phyloP scores from a whole-genome alignment of 2,113 vertebrate genomes.

The Callocephalon fimbriatum region DNA sequence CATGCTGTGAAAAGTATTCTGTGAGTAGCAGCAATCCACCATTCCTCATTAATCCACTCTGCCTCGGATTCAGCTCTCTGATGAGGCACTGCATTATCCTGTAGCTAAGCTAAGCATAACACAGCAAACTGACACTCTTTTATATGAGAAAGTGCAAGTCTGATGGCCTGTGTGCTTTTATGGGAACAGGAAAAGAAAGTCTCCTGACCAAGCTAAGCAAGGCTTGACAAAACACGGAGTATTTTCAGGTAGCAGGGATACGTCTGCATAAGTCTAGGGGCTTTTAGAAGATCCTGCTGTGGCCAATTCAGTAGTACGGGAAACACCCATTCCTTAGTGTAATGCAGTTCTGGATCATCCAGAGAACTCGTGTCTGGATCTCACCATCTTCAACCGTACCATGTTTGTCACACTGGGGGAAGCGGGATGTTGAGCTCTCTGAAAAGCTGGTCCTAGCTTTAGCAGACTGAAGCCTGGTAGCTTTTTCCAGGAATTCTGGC shows the following conservation, averaged over 20 bases:
- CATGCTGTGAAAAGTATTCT: slow-evolving; percentile 22
- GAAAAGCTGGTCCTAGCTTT: background rate
- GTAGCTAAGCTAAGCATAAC: background rate
- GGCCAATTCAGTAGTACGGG: background rate
- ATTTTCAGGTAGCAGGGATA: rapidly evolving
- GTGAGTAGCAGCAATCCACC: slow-evolving; percentile 42
- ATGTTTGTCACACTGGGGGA: rapidly evolving
- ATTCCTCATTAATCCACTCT: slow-evolving; percentile 43
- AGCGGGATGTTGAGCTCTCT: background rate
- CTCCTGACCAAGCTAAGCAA: background rate
- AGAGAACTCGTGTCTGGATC: background rate
- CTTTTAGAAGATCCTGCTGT: background rate
- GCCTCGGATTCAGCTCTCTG: background rate
- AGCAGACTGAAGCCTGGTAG: background rate
- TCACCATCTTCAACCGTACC: too few species aligned
- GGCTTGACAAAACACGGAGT: rapidly evolving
- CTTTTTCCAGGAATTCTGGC: background rate
- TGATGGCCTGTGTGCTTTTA: background rate
- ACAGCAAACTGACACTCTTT: background rate
- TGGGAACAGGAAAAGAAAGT: background rate
- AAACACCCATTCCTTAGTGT: background rate
- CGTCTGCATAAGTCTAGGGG: rapidly evolving
- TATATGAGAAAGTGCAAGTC: background rate
- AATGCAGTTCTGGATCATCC: background rate
- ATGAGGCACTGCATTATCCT: background rate